phyloP scores from a whole-genome alignment of 2,113 vertebrate genomes.

The Narcine bancroftii region DNA sequence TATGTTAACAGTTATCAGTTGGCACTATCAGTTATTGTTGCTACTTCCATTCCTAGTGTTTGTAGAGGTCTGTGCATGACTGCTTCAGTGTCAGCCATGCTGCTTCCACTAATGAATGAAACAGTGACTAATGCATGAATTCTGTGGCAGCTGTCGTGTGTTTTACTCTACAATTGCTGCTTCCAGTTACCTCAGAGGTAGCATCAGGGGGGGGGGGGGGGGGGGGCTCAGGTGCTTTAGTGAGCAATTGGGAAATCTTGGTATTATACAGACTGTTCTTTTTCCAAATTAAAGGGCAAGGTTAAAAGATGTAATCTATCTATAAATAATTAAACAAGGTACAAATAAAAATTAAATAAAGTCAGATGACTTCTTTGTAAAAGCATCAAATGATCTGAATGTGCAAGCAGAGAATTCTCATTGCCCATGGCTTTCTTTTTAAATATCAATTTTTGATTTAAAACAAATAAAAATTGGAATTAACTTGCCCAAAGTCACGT shows the following conservation, averaged over 20 bases:
- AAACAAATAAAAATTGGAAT: not conserved
- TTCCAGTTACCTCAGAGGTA: not conserved
- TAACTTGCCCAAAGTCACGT: not conserved
- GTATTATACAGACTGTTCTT: not conserved
- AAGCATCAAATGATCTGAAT: not conserved
- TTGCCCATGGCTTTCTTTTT: not conserved
- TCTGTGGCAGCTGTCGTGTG: not conserved
- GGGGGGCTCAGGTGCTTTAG: not conserved
- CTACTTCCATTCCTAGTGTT: no score
- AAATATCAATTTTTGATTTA: not conserved
- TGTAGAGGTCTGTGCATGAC: not conserved
- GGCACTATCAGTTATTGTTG: not conserved
- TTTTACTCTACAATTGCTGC: not conserved
- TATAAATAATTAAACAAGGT: not conserved
- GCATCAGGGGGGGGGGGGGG: no score
- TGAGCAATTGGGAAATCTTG: not conserved
- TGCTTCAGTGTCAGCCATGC: not conserved
- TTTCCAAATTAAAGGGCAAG: not conserved
- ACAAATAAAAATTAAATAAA: not conserved
- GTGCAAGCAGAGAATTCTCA: not conserved
- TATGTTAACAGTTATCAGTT: no score
- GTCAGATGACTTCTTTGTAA: not conserved
- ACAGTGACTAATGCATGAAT: not conserved
- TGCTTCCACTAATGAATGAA: not conserved
- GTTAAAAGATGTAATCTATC: not conserved